Conservation (phyloP, 2,888 invertebrate genomes). For the Coleophora deauratella region DNA sequence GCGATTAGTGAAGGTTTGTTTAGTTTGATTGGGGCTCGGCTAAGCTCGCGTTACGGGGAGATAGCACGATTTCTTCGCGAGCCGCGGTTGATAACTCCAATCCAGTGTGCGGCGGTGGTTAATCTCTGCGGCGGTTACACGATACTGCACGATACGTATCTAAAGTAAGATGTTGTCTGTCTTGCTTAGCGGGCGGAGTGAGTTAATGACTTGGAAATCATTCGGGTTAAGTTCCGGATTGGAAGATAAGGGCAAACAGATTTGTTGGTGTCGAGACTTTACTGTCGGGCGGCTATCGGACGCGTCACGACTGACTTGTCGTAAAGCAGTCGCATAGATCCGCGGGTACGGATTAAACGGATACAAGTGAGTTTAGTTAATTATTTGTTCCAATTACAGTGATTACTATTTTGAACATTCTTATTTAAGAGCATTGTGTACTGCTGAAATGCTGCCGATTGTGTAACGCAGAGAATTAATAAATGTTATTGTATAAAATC, state of each 20-base stretch:
- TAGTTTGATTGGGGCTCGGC: conserved; percentile 67
- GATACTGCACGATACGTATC: no score
- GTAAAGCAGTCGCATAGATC: conserved; percentile 12
- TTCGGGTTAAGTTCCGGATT: conserved; percentile 69
- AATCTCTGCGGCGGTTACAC: conserved; percentile 64
- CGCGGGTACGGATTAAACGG: not conserved
- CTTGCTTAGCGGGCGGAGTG: conserved; percentile 65
- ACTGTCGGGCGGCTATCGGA: conserved; percentile 19
- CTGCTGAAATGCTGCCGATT: no score
- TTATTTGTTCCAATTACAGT: no score
- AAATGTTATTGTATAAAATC: no score
- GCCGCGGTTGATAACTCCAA: conserved; percentile 62
- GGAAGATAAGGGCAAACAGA: conserved; percentile 67
- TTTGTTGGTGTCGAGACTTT: conserved; percentile 55
- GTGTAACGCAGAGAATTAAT: no score
- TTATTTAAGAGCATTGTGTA: no score
- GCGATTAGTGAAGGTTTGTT: conserved; percentile 66
- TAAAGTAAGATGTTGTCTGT: conserved; percentile 70
- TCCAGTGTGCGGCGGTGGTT: conserved; percentile 55
- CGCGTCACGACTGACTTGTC: conserved; percentile 21
- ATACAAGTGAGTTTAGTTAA: no score
- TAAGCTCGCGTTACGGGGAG: conserved; percentile 64
- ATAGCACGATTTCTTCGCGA: conserved; percentile 70
- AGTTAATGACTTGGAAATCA: conserved; percentile 73
- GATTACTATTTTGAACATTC: no score